phyloP scores from a whole-genome alignment of 1,140 invertebrate species.

The Hestina assimilis region DNA sequence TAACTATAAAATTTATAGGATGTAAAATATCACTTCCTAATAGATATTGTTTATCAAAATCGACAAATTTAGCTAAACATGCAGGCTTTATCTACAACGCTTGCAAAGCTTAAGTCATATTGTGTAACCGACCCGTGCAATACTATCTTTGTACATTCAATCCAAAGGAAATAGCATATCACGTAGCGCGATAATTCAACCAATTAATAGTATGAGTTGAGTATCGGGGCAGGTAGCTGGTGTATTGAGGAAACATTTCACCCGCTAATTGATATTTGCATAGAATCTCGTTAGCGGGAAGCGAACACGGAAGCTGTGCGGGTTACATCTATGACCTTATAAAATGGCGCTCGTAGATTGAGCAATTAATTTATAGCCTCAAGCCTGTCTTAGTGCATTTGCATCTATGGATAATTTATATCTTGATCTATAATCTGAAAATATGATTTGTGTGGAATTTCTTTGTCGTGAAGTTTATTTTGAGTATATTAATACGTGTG shows the following conservation, averaged over 20 bases:
- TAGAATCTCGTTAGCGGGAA: constrained; percentile 45
- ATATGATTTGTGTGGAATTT: neutral
- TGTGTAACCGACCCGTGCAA: constrained; percentile 8
- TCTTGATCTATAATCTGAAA: neutral
- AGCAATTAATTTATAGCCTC: constrained; percentile 43
- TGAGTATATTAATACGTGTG: neutral
- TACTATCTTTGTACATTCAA: constrained; percentile 11
- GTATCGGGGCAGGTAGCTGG: constrained; percentile 40
- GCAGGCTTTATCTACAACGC: neutral
- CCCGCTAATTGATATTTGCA: constrained; percentile 59
- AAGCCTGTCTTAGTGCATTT: neutral
- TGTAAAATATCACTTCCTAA: neutral
- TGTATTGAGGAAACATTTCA: constrained; percentile 46
- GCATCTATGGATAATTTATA: neutral
- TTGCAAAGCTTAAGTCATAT: constrained; percentile 7
- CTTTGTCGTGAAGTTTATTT: neutral
- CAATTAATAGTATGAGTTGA: constrained; percentile 47
- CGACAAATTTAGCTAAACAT: neutral
- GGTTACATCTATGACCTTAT: constrained; percentile 47
- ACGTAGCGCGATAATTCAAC: constrained; percentile 49
- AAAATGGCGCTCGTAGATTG: constrained; percentile 35
- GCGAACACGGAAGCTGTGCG: constrained; percentile 38
- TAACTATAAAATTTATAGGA: neutral
- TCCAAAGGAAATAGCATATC: constrained; percentile 45
- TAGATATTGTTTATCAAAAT: neutral